A percentile compares a stretch with the other conserved stretches of the same genome.
Evolutionary conservation across 1,140 invertebrate genomes (phyloP).

Genomic region (Aphidius gifuensis): DNA sequence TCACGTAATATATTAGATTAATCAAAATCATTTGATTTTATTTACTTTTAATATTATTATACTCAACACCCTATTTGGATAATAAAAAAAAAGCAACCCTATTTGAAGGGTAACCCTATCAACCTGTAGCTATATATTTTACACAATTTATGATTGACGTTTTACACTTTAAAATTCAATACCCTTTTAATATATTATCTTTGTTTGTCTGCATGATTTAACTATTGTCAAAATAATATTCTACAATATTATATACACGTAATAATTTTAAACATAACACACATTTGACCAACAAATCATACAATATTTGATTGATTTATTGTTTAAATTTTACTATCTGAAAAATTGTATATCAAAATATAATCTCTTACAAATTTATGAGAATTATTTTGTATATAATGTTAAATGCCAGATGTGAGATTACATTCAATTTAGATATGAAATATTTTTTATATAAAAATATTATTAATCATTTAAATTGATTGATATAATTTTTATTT

Average conservation of each 20-base stretch:
- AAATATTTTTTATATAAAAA: no score
- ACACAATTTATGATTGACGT: slow-evolving; percentile 12
- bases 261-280: no score
- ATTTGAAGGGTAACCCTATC: slow-evolving; percentile 7
- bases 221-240: no score
- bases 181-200: background rate
- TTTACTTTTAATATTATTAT: background rate
- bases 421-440: no score
- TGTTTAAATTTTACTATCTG: background rate
- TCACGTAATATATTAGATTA: no score
- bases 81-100: background rate
- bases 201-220: background rate
- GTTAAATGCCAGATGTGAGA: no score
- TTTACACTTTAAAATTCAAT: background rate
- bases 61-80: no score
- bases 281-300: slow-evolving; percentile 1
- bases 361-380: background rate
- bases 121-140: slow-evolving; percentile 19
- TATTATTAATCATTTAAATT: no score
- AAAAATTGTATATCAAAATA: background rate
- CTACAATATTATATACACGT: no score
- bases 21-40: no score
- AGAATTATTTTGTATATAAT: background rate
- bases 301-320: background rate
- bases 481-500: no score